A percentile compares a stretch with the other conserved stretches of the same genome.
phyloP scores from a whole-genome alignment of 2,888 invertebrate species.

The Chrysolina oricalcia region DNA sequence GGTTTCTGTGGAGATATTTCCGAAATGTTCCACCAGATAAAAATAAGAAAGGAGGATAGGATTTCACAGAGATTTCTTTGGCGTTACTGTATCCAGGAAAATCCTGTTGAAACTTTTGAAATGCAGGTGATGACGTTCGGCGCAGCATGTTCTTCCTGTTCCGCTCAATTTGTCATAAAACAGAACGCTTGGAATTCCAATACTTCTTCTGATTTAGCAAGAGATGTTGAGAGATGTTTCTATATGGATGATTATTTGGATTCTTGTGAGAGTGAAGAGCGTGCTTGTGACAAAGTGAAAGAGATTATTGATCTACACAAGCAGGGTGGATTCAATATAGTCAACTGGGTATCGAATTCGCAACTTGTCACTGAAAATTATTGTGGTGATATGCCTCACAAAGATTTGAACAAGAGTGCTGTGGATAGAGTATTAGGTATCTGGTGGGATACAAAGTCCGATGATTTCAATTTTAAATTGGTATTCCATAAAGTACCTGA shows the following conservation, averaged over 20 bases:
- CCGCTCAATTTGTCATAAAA: too few species aligned
- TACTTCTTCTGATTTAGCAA: not conserved
- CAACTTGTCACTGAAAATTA: too few species aligned
- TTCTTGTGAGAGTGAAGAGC: not conserved
- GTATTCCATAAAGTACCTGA: conserved; percentile 11
- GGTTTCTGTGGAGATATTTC: conserved; percentile 13
- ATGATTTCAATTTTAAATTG: conserved; percentile 19
- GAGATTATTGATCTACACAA: accelerated
- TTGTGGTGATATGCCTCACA: too few species aligned
- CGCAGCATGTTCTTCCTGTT: too few species aligned
- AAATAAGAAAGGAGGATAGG: conserved; percentile 2
- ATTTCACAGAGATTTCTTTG: conserved; percentile 11
- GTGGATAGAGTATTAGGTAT: not conserved
- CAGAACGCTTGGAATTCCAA: too few species aligned
- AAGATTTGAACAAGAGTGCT: too few species aligned
- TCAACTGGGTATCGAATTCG: too few species aligned
- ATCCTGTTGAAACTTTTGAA: too few species aligned
- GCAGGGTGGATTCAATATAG: too few species aligned
- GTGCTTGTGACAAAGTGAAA: not conserved
- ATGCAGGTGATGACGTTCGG: too few species aligned
- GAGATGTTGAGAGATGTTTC: not conserved
- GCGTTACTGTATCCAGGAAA: not conserved
- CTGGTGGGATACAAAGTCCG: conserved; percentile 11
- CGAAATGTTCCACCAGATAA: too few species aligned
- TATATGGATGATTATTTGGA: not conserved